These are phyloP conservation scores for Drosophila demipolita DNA, from an alignment of 2,888 invertebrate species.

Conservation along the genomic window DNA sequence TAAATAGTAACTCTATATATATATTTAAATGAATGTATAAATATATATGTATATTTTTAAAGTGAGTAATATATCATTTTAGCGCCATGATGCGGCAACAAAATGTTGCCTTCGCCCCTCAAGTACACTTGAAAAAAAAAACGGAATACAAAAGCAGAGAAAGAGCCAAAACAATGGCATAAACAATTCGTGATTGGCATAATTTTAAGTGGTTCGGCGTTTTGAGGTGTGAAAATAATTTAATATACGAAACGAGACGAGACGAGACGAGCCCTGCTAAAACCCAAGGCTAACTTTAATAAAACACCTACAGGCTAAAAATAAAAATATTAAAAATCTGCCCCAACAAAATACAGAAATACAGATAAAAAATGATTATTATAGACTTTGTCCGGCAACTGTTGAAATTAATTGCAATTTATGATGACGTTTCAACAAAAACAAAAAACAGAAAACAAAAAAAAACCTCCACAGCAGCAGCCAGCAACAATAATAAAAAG, in stretches of 20 bases:
- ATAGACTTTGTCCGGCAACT: slow-evolving; percentile 56
- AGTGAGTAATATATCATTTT: slow-evolving; percentile 44
- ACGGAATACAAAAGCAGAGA: slow-evolving; percentile 5
- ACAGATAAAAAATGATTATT: slow-evolving; percentile 44
- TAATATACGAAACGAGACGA: slow-evolving; percentile 54
- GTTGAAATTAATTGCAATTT: slow-evolving; percentile 82
- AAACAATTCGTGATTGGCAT: slow-evolving; percentile 73
- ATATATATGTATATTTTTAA: background rate
- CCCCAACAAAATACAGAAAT: background rate
- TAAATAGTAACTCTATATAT: slow-evolving; percentile 35
- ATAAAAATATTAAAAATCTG: slow-evolving; percentile 6
- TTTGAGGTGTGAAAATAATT: slow-evolving; percentile 77
- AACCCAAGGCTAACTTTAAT: slow-evolving; percentile 75
- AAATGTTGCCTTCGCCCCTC: slow-evolving; percentile 34
- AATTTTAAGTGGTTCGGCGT: slow-evolving; percentile 69
- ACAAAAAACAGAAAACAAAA: slow-evolving; percentile 53
- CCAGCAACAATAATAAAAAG: slow-evolving; percentile 36
- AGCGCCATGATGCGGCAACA: slow-evolving; percentile 63
- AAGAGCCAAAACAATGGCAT: slow-evolving; percentile 33
- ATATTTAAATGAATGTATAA: background rate
- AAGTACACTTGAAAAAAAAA: slow-evolving; percentile 56
- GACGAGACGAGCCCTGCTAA: slow-evolving; percentile 35
- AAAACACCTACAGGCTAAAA: slow-evolving; percentile 78
- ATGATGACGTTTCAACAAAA: slow-evolving; percentile 79
- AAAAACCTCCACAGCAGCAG: slow-evolving; percentile 18